Conservation (phyloP, 2,888 invertebrate species). For the Teinopalpus imperialis region DNA sequence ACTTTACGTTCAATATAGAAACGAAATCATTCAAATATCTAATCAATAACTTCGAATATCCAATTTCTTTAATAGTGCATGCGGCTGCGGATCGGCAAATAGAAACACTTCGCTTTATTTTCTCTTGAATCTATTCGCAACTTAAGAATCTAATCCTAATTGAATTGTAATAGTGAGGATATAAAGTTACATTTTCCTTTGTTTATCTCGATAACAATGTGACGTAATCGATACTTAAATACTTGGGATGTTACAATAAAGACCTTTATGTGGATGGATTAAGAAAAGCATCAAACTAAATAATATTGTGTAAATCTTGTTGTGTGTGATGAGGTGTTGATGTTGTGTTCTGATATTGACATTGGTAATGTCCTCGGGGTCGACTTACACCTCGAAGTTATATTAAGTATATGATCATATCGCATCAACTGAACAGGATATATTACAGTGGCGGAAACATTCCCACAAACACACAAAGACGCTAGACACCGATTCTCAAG, state of each 20-base stretch:
- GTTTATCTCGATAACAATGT: background rate
- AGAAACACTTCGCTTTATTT: conserved; percentile 22
- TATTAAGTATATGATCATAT: too few species aligned
- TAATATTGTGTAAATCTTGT: conserved; percentile 26
- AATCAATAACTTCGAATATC: conserved; percentile 36
- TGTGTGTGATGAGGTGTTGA: background rate
- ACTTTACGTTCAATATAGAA: too few species aligned
- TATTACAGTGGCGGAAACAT: too few species aligned
- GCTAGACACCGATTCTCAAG: too few species aligned
- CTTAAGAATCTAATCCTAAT: conserved; percentile 4
- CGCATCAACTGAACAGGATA: too few species aligned
- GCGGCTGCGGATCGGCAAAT: conserved; percentile 11
- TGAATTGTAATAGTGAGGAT: background rate
- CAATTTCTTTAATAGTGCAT: conserved; percentile 35
- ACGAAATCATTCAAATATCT: background rate
- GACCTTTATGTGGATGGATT: background rate
- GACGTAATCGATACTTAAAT: conserved; percentile 2
- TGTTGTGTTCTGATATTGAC: too few species aligned
- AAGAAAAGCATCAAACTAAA: background rate
- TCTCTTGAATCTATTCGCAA: conserved; percentile 19
- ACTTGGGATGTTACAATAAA: background rate
- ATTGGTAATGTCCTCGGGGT: too few species aligned
- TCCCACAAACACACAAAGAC: too few species aligned
- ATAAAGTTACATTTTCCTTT: conserved; percentile 9
- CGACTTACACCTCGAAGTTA: too few species aligned